Evolutionary conservation across 2,113 vertebrate species (phyloP).

Genomic region (Smithornis capensis): DNA sequence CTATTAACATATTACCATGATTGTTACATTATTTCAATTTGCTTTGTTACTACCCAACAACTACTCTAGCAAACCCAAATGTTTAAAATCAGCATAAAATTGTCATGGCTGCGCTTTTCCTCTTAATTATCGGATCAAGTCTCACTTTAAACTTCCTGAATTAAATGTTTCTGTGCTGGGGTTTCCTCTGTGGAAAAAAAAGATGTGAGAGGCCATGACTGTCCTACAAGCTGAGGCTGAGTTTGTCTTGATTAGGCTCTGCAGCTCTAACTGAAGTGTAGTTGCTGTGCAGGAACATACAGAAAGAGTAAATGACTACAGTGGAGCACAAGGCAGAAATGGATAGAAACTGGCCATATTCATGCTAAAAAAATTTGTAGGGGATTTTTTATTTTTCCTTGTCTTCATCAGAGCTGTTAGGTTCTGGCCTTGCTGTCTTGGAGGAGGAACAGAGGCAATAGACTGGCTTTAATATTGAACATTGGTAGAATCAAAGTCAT

Average conservation of each 20-base stretch:
- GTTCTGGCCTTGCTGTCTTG: neutral
- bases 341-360: neutral
- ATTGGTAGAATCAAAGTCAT: neutral
- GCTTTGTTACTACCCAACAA: slow-evolving; percentile 41
- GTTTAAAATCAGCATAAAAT: slow-evolving; percentile 13
- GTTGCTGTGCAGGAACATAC: neutral
- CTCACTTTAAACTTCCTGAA: neutral
- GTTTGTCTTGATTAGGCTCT: neutral
- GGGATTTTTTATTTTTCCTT: neutral
- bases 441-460: neutral
- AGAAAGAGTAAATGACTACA: neutral
- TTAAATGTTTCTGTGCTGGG: neutral
- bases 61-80: neutral
- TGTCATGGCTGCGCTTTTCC: neutral
- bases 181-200: neutral
- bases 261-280: neutral
- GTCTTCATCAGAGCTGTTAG: neutral
- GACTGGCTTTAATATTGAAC: neutral
- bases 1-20: slow-evolving; percentile 48
- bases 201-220: neutral
- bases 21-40: slow-evolving; percentile 22
- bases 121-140: neutral
- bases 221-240: neutral
- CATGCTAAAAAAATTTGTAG: neutral
- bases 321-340: neutral